Base-by-base conservation (phyloP, 2,797 vertebrate species). In the Delichon dasypus region DNA sequence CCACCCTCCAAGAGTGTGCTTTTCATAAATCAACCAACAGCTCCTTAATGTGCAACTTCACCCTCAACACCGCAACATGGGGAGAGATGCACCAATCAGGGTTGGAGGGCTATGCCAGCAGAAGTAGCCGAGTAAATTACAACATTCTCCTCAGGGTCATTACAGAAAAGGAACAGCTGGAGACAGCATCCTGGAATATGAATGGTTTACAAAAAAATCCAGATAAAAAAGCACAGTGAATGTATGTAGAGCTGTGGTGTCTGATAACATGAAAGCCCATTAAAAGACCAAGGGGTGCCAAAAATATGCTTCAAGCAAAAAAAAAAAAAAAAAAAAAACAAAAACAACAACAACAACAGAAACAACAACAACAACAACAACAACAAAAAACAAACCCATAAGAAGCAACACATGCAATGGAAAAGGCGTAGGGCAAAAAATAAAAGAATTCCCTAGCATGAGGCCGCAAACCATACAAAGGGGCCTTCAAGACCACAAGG, bases 161-260 rank as follows among this genome's bases (percentile, higher is more conserved):
- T 74, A 34, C 32, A 76, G 86, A 75, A 48, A 53, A 80, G 34
- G n/a, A 76, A 60, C 50, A 88, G 72, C 80, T 89, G 68, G 48
- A 93, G 58, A 72, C 34, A 65, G 58, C 50, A 27, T 50, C n/a
- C 38, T 66, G 54, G 70, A 74, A 62, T 51, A 82, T 4, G 26
- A 88, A 47, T 19, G 48, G 62, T 29, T 87, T 13, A 2, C 54
- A 73, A 54, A 75, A 38, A 75, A 78, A 92, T 42, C 45, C 68
- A 79, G 38, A 93, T 57, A 95, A 79, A 55, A 84, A 74, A 87
- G 36, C 21, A 50, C 25, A 22, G 68, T 73, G 76, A 76, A 88
- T 48, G 20, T 25, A n/a, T 1, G 4, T 60, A 27, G 48, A 40
- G 22, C 42, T 83, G 48, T 30, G 51, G 32, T 73, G 60, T 30